Evolutionary conservation across 2,113 vertebrate genomes (phyloP).

Genomic region (Dendropsophus ebraccatus): DNA sequence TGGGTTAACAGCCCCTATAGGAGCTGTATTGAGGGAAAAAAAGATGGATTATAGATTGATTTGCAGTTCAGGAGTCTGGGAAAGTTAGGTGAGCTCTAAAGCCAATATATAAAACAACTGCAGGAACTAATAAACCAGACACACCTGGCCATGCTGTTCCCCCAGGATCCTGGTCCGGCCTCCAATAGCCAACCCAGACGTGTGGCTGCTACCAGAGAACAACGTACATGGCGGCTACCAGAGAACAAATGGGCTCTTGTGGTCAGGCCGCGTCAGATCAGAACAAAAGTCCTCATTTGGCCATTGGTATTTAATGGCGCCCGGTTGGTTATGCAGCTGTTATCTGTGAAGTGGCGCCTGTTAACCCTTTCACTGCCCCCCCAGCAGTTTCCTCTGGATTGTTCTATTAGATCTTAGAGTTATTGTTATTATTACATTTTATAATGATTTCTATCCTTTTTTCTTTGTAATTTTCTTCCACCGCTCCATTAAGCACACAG

Average conservation of each 20-base stretch:
- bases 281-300: constrained; percentile 44
- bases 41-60: no score
- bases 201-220: not conserved
- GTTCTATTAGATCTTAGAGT: no score
- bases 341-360: constrained; percentile 1
- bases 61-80: no score
- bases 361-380: constrained; percentile 36
- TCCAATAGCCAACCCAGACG: no score
- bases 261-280: not conserved
- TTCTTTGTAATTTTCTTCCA: not conserved
- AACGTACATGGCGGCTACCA: not conserved
- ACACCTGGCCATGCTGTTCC: not conserved
- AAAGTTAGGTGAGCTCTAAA: not conserved
- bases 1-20: not conserved
- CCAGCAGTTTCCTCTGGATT: not conserved
- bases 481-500: not conserved
- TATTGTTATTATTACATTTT: no score
- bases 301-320: constrained; percentile 6
- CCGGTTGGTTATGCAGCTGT: constrained; percentile 43
- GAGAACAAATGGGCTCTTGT: constrained; percentile 36
- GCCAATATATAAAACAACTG: not conserved
- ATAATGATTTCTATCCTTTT: no score
- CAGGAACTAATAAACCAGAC: not conserved
- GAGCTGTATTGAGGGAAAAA: not conserved
- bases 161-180: not conserved